These are phyloP conservation scores for Notothenia coriiceps DNA, from an alignment of 2,113 vertebrate genomes.

Conservation along the genomic window DNA sequence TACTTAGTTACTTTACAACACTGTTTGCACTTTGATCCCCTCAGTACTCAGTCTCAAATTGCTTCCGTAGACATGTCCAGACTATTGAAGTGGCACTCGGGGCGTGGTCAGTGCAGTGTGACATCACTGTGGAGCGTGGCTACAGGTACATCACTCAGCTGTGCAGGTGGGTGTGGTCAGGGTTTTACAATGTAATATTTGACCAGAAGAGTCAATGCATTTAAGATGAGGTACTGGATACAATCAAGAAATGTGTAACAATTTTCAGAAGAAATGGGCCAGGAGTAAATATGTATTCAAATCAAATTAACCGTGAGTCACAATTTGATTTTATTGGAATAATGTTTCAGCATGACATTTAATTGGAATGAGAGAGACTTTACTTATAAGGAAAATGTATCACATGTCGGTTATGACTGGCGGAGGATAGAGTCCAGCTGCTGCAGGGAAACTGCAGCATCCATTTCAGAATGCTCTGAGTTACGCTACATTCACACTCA, in stretches of 20 bases:
- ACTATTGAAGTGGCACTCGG: no score
- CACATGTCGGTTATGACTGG: background rate
- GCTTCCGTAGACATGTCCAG: no score
- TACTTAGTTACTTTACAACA: no score
- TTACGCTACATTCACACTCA: slow-evolving; percentile 4
- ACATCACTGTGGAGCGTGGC: no score
- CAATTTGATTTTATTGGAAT: background rate
- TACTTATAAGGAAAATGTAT: background rate
- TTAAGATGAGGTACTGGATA: background rate
- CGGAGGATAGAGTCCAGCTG: background rate
- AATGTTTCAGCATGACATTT: background rate
- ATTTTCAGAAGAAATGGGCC: background rate
- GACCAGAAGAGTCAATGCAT: background rate
- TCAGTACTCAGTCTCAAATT: no score
- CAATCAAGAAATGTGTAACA: no score
- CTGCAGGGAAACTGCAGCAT: background rate
- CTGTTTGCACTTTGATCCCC: no score
- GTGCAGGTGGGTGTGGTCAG: background rate
- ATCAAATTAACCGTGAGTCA: background rate
- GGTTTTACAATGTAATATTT: background rate
- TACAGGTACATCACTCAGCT: background rate
- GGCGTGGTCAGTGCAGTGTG: no score
- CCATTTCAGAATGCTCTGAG: background rate
- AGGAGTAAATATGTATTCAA: background rate
- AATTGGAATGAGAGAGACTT: background rate